Base-by-base conservation (phyloP, 1,140 invertebrate species). In the Halictus rubicundus region DNA sequence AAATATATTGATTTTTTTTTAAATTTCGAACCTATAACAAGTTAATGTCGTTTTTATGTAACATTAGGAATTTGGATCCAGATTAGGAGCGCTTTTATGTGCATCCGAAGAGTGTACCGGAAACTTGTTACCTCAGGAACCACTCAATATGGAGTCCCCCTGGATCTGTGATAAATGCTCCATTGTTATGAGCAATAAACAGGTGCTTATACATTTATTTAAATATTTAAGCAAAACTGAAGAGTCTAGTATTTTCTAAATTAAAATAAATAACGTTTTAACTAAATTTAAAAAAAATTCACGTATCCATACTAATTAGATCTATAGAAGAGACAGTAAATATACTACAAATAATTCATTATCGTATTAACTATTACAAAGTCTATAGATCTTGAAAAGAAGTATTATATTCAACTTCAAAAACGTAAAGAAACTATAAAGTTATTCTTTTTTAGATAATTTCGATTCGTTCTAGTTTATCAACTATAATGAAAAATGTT, bases 101-200 rank as follows among this genome's bases (percentile, higher is more conserved):
- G 89, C 90, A 1, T 78, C 82, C 21, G 77, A 88, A 0, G 21
- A 79, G 9, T 92, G 91, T 68, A 64, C 73, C 0, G 90, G 90
- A 9, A 65, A 84, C 8, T 65, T 92, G 46, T 63, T 91, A 39
- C 83, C 90, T 5, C 46, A 61, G n/a, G 64, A 87, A 66, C 80
- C 90, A 27, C 68, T 92, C 19, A 82, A 80, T 39, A 37, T 61
- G 23, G 70, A 63, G 23, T 87, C 82, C 27, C 1, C 76, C 0
- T 92, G 91, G 91, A 81, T 65, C 9, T 92, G 92, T 23, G 57
- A 77, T 42, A 49, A 78, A 25, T 92, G 92, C 16, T 25, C 54
- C 10, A 68, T 69, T 23, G 79, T 46, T 6, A 78, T 92, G 10
- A 89, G 83, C 23, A 49, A 70, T 27, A 86, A 83, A 65, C 89